Conservation (phyloP, 2,888 invertebrate genomes). For the Spicauda simplicius region DNA sequence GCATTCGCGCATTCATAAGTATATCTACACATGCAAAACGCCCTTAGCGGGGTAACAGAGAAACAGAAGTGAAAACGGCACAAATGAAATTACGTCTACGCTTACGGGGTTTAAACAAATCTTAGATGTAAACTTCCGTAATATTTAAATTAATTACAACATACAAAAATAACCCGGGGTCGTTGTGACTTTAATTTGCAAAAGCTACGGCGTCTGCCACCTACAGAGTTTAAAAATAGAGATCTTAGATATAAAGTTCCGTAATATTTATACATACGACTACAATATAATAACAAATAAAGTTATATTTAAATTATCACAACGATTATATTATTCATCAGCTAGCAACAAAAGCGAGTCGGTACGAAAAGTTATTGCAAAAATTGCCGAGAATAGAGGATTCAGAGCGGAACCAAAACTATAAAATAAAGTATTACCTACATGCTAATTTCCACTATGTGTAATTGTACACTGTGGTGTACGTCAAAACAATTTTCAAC, state of each 20-base stretch:
- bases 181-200: neutral
- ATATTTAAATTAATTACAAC: too few species aligned
- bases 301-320: neutral
- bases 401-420: slow-evolving; percentile 79
- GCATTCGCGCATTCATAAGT: slow-evolving; percentile 39
- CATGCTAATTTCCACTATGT: slow-evolving; percentile 80
- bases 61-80: neutral
- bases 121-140: too few species aligned
- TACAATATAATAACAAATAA: neutral
- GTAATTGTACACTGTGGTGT: slow-evolving; percentile 65
- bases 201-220: neutral
- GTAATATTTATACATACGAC: too few species aligned
- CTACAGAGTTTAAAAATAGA: neutral
- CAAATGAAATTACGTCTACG: neutral
- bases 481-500: slow-evolving; percentile 69
- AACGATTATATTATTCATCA: slow-evolving; percentile 37
- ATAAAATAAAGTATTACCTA: slow-evolving; percentile 80
- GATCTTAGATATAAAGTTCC: neutral
- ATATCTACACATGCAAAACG: slow-evolving; percentile 50
- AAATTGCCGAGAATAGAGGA: slow-evolving; percentile 71
- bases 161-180: too few species aligned
- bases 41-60: slow-evolving; percentile 44
- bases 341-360: slow-evolving; percentile 66
- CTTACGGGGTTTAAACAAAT: neutral
- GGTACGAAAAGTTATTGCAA: slow-evolving; percentile 76